Percentiles rank a stretch among this genome's conserved stretches.
These are phyloP conservation scores for Sminthopsis crassicaudata DNA, from an alignment of 2,113 vertebrate genomes.

Conservation along the genomic window DNA sequence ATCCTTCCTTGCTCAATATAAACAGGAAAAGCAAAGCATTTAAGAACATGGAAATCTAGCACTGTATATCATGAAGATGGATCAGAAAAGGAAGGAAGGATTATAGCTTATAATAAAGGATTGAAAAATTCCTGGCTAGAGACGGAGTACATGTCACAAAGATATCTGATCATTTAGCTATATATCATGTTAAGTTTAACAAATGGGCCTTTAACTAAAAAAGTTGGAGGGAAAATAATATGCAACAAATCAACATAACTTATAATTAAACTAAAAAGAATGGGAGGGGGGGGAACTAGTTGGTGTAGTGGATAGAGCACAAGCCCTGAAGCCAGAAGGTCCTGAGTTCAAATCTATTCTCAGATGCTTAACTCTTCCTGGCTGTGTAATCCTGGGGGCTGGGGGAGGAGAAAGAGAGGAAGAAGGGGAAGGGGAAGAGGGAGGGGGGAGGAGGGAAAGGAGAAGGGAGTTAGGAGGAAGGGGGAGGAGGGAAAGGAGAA, in stretches of 20 bases:
- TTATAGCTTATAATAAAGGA: not conserved
- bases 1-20: not conserved
- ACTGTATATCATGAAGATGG: not conserved
- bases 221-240: not conserved
- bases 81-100: not conserved
- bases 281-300: not conserved
- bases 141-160: not conserved
- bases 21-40: not conserved
- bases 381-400: no score
- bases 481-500: no score
- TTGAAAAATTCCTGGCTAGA: not conserved
- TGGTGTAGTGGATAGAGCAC: no score
- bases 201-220: not conserved
- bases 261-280: not conserved
- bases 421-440: no score
- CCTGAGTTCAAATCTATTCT: no score
- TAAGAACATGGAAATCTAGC: not conserved
- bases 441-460: no score
- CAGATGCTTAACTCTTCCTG: no score
- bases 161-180: not conserved
- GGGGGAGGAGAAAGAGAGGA: no score
- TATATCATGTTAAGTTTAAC: not conserved
- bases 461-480: no score
- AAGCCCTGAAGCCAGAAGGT: no score
- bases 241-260: not conserved